These are phyloP conservation scores for Montipora capitata DNA, from an alignment of 92 coral and sea anemone genomes.

Conservation along the genomic window DNA sequence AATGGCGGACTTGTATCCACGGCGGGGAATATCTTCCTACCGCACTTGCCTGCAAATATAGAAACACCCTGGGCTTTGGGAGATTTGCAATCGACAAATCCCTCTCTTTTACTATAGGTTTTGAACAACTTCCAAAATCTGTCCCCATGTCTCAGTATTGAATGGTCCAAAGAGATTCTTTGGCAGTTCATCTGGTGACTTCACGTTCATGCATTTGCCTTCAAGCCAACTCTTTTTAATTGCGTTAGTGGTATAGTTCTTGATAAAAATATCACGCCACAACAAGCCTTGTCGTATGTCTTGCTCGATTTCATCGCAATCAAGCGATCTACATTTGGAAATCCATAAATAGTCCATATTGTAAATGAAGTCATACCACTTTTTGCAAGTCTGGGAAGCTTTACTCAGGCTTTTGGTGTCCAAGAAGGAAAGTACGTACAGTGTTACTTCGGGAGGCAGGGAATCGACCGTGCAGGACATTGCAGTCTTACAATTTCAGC, in stretches of 20 bases:
- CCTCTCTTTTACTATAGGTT: neutral
- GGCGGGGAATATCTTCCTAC: neutral
- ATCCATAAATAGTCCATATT: conserved; percentile 85
- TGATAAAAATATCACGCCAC: conserved; percentile 80
- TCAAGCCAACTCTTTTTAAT: conserved; percentile 87
- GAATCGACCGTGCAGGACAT: conserved; percentile 69
- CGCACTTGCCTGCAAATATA: too few relatives aligned
- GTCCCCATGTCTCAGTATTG: conserved; percentile 91
- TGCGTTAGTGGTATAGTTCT: conserved; percentile 80
- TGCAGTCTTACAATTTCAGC: neutral
- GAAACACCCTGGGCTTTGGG: too few relatives aligned
- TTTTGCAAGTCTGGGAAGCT: conserved; percentile 77
- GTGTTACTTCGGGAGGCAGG: conserved; percentile 84
- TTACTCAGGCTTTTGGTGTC: conserved; percentile 91
- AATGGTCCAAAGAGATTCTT: conserved; percentile 84
- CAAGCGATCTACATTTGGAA: conserved; percentile 68
- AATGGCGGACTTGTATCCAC: conserved; percentile 9
- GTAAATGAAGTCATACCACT: conserved; percentile 79
- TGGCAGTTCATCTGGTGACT: conserved; percentile 82
- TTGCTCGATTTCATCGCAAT: conserved; percentile 68
- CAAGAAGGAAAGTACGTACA: conserved; percentile 78
- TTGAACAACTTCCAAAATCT: conserved; percentile 81
- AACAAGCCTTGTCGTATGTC: conserved; percentile 68
- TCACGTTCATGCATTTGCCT: conserved; percentile 81
- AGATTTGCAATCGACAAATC: too few relatives aligned